A percentile compares a stretch with the other conserved stretches of the same genome.
phyloP scores from a whole-genome alignment of 1,140 invertebrate species.

The Aphelinus certus region DNA sequence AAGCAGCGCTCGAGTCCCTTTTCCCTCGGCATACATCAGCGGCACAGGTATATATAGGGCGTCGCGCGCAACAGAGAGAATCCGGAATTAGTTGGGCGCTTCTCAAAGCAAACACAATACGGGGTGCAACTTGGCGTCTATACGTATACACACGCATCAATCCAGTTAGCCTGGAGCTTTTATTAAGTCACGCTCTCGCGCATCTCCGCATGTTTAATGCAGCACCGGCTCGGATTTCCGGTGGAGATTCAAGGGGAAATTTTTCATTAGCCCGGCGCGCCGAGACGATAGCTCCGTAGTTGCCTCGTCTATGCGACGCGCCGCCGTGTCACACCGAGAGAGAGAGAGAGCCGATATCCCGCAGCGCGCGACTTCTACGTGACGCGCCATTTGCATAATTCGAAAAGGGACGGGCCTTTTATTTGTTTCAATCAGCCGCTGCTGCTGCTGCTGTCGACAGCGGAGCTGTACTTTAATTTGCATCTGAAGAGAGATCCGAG shows the following conservation, averaged over 20 bases:
- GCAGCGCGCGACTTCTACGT: constrained; percentile 25
- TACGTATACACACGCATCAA: background rate
- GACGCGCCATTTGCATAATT: constrained; percentile 33
- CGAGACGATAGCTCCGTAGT: no score
- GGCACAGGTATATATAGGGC: no score
- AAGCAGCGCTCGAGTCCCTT: no score
- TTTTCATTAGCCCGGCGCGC: constrained; percentile 27
- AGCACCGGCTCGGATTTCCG: constrained; percentile 10
- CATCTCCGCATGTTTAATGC: constrained; percentile 14
- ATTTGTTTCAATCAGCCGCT: constrained; percentile 36
- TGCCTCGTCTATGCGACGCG: no score
- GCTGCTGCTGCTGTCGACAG: background rate
- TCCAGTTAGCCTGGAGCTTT: constrained; percentile 21
- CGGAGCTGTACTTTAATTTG: constrained; percentile 22
- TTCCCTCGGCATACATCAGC: background rate
- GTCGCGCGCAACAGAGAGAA: background rate
- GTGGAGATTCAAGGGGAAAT: constrained; percentile 29
- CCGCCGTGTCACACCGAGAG: background rate
- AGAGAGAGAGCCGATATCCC: constrained; percentile 23
- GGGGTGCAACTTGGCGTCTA: no score
- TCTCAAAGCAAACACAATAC: no score
- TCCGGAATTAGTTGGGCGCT: constrained; percentile 22
- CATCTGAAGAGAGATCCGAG: background rate
- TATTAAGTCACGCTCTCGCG: constrained; percentile 17
- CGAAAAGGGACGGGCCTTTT: constrained; percentile 24